Evolutionary conservation across 2,797 vertebrate species (phyloP).

Genomic region (Cuculus canorus): DNA sequence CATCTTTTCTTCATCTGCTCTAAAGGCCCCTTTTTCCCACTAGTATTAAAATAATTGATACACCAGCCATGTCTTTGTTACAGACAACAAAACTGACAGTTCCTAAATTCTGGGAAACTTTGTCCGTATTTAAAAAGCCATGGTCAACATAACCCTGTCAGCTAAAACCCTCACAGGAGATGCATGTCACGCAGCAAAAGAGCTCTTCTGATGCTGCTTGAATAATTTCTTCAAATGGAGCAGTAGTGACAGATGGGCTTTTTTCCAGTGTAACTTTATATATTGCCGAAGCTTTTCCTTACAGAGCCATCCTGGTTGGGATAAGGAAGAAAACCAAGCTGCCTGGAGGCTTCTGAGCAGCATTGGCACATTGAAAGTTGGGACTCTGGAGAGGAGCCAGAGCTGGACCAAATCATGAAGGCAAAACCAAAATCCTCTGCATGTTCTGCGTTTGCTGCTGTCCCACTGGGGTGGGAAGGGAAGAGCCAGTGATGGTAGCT

Average conservation of each 20-base stretch:
- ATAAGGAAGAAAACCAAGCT: not conserved
- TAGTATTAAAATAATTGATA: not conserved
- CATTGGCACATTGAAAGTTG: not conserved
- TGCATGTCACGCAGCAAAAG: not conserved
- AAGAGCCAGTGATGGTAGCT: not conserved
- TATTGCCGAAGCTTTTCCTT: not conserved
- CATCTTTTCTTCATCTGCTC: not conserved
- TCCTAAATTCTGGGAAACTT: not conserved
- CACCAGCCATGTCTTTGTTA: not conserved
- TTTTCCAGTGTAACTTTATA: not conserved
- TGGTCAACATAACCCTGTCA: not conserved
- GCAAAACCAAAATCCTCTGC: not conserved
- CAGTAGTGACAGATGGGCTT: slow-evolving; percentile 26
- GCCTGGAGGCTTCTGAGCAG: not conserved
- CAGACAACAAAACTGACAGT: not conserved
- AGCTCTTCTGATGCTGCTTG: not conserved
- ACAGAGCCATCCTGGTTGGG: not conserved
- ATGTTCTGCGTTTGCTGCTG: not conserved
- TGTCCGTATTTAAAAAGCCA: not conserved
- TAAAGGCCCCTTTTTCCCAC: not conserved
- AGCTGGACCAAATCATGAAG: not conserved
- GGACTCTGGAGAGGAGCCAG: not conserved
- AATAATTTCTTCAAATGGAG: not conserved
- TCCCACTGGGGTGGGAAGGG: rapidly evolving
- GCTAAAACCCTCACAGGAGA: not conserved